These are phyloP conservation scores for Pagetopsis macropterus DNA, from an alignment of 2,797 vertebrate genomes.

Conservation along the genomic window DNA sequence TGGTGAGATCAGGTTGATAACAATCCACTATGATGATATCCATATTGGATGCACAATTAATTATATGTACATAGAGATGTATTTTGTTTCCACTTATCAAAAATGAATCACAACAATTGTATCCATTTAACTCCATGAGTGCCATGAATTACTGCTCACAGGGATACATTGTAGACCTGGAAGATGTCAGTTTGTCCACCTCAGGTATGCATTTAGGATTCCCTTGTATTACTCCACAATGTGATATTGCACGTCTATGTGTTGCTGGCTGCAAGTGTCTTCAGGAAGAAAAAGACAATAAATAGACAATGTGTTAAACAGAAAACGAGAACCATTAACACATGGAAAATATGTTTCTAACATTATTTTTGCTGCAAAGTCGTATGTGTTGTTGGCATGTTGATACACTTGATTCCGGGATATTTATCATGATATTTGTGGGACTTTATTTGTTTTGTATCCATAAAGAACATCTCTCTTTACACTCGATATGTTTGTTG, in stretches of 20 bases:
- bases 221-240: background rate
- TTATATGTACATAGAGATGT: background rate
- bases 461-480: conserved; percentile 4
- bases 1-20: background rate
- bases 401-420: background rate
- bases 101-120: background rate
- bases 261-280: conserved; percentile 1
- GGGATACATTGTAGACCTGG: background rate
- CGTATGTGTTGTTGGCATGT: background rate
- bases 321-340: background rate
- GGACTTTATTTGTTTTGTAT: background rate
- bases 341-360: background rate
- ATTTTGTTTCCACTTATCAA: background rate
- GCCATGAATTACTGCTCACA: conserved; percentile 10
- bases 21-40: conserved; percentile 16
- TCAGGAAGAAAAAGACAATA: background rate
- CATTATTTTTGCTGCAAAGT: background rate
- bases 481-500: conserved; percentile 4
- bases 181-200: conserved; percentile 1
- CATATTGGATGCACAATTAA: conserved; percentile 31
- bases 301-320: background rate
- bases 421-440: background rate
- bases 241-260: conserved; percentile 1
- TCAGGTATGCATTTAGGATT: conserved; percentile 13
- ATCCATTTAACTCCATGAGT: conserved; percentile 22